Base-by-base conservation (phyloP, 2,888 invertebrate species). In the Protodeltote pygarga region DNA sequence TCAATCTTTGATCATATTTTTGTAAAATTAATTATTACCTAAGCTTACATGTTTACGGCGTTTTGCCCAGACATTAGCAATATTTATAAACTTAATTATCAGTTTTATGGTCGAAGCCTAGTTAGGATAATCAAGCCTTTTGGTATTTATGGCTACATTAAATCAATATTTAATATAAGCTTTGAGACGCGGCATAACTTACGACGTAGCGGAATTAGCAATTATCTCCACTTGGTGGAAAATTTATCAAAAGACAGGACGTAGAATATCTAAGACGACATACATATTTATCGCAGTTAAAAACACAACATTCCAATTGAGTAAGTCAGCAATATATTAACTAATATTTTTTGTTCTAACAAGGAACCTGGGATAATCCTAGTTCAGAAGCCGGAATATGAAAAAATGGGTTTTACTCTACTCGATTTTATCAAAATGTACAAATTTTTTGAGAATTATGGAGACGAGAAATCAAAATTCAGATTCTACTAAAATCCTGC, bases 271-370 rank as follows among this genome's bases (percentile, higher is more conserved):
- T n/a, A n/a, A n/a, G n/a, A n/a, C n/a, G 23, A 13, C 45, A 31
- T 35, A 47, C 47, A 33, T 47, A 57, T 47, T 61, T 57, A 41
- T 37, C 15, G 61, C 31, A 14, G 10, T 11, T 17, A 32, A 33
- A 57, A 57, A 61, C 54, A 53, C 61, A 32, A 47, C 54, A 53
- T 60, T 53, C 54, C 35, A 31, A 44, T 21, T 31, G 23, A 46
- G 40, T 34, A 25, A 25, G 27, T n/a, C 10, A 28, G n/a, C n/a
- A n/a, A n/a, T n/a, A n/a, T n/a, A n/a, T 17, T 29, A 17, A 3
- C 17, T 10, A 6, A 10, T n/a, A n/a, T n/a, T n/a, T n/a, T n/a
- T n/a, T n/a, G n/a, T n/a, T n/a, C n/a, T n/a, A n/a, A n/a, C n/a
- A n/a, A n/a, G n/a, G n/a, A n/a, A n/a, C n/a, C n/a, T n/a, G n/a